Conservation (phyloP, 2,113 vertebrate species). For the Peromyscus polionotus region DNA sequence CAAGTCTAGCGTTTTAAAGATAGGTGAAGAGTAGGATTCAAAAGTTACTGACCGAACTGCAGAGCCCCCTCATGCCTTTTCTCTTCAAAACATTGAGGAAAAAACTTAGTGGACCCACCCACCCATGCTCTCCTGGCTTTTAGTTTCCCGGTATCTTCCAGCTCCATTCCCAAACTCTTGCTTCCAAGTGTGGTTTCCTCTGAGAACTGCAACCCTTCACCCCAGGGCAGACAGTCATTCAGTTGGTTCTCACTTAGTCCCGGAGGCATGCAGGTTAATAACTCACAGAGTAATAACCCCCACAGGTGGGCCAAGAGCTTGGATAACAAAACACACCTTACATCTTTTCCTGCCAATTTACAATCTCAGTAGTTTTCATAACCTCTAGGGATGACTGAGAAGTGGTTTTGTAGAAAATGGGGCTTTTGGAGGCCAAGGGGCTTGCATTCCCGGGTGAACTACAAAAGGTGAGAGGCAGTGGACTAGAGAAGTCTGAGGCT, state of each 20-base stretch:
- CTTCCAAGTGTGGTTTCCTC: slow-evolving; percentile 25
- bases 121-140: neutral
- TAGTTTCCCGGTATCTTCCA: neutral
- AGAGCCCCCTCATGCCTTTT: neutral
- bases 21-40: neutral
- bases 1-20: neutral
- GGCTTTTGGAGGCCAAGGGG: neutral
- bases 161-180: neutral
- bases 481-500: neutral
- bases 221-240: neutral
- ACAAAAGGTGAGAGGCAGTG: neutral
- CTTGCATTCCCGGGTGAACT: neutral
- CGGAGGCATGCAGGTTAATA: neutral
- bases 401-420: slow-evolving; percentile 14
- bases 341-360: neutral
- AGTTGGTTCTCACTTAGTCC: neutral
- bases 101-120: neutral
- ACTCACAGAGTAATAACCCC: slow-evolving; percentile 2
- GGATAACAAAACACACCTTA: neutral
- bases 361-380: neutral
- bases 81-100: neutral
- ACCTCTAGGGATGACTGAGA: neutral
- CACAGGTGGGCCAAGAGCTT: slow-evolving; percentile 49
- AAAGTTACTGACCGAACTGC: neutral
- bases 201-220: neutral